Evolutionary conservation across 2,888 invertebrate species (phyloP).

Genomic region (Griposia aprilina): DNA sequence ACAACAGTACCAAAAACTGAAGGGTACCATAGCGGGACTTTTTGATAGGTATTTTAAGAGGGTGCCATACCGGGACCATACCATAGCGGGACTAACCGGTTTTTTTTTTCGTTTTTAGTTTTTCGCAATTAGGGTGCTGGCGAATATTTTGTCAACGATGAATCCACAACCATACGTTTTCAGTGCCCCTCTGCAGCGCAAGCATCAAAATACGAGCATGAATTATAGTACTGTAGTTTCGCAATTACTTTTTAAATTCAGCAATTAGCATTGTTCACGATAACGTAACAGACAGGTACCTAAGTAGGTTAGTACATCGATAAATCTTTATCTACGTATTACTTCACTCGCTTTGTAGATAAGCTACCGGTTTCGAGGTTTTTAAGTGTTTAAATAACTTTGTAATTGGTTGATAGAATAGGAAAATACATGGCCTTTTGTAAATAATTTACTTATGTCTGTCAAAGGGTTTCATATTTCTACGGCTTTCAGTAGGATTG

Average conservation of each 20-base stretch:
- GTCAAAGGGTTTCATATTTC: neutral
- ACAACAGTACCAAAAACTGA: too few species aligned
- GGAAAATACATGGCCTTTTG: neutral
- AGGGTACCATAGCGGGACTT: too few species aligned
- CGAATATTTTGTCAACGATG: neutral
- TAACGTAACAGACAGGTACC: slow-evolving; percentile 43
- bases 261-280: slow-evolving; percentile 55
- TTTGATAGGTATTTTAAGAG: too few species aligned
- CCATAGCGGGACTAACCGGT: too few species aligned
- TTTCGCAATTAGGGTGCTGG: too few species aligned
- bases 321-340: slow-evolving; percentile 56
- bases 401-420: neutral
- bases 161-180: neutral
- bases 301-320: slow-evolving; percentile 62
- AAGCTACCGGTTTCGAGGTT: slow-evolving; percentile 31
- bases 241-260: slow-evolving; percentile 50
- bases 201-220: slow-evolving; percentile 38
- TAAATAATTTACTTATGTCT: neutral
- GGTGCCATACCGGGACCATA: too few species aligned
- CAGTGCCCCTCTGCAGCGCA: slow-evolving; percentile 5
- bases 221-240: slow-evolving; percentile 31
- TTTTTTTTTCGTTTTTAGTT: too few species aligned
- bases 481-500: neutral
- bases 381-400: slow-evolving; percentile 17
- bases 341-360: slow-evolving; percentile 38